Evolutionary conservation across 2,113 vertebrate genomes (phyloP), one percentile per base, ranked within the genome.

Genomic region (Toxostoma redivivum): DNA sequence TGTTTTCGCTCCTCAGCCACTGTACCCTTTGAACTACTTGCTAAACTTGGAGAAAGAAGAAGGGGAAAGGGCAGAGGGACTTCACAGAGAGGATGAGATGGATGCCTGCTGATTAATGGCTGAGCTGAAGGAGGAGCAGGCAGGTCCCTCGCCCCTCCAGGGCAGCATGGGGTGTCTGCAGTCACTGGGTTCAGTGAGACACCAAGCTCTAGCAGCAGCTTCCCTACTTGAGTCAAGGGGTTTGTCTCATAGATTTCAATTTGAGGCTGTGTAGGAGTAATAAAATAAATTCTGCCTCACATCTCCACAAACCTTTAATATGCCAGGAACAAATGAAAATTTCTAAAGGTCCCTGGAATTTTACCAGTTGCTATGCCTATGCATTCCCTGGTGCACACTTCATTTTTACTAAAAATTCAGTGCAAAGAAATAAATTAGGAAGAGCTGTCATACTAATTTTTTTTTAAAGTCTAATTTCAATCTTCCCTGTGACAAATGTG

Each of bases 1-100:
- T 7, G 12, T 72, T 96, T 95, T 92, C 85, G 54, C 62, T 85
- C 85, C 65, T 92, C 54, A 94, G 91, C 66, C 90, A 93, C 95
- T 48, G 86, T 23, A 66, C 67, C 82, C 82, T 81, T 57, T 81
- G 93, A 94, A 97, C 95, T 86, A 71, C 73, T 82, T 48, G 58
- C 89, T 69, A 92, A 88, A 83, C 51, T 82, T 76, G 40, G 58
- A 86, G 77, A 93, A 82, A 65, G 54, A 92, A 85, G 28, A 89
- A 86, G 31, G 11, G 54, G 33, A 21, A 90, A 88, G 85, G 72
- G 90, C 64, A 92, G 89, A 69, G 85, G 80, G 90, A 88, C 48
- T 93, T 95, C 67, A 60, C 45, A 57, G 44, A 66, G 78, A 91
- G 76, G 78, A 80, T 45, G 86, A 96, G 89, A 57, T 51, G 38